Conservation (phyloP, 1,140 invertebrate species). For the Ptiloglossa arizonensis region DNA sequence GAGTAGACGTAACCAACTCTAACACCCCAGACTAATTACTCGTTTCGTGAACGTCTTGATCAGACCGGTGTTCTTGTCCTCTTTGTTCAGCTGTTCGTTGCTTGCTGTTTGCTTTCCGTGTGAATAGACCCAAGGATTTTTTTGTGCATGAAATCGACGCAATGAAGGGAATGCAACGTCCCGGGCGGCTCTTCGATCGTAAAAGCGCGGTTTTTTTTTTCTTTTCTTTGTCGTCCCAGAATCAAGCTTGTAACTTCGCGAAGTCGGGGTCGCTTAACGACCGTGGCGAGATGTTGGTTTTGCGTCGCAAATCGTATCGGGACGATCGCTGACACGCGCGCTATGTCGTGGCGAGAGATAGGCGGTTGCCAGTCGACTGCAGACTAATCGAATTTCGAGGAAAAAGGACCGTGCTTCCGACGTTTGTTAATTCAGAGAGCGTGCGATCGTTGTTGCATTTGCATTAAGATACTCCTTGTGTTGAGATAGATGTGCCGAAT, state of each 20-base stretch:
- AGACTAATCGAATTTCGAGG: background rate
- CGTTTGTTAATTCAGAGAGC: background rate
- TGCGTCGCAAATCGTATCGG: slow-evolving; percentile 2
- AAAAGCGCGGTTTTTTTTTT: background rate
- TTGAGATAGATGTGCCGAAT: too few relatives aligned
- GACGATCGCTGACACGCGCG: background rate
- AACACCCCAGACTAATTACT: background rate
- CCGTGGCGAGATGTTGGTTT: background rate
- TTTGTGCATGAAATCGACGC: background rate
- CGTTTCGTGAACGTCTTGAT: background rate
- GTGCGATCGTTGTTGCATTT: background rate
- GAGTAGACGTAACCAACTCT: background rate
- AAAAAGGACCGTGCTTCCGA: background rate
- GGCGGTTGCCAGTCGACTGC: background rate
- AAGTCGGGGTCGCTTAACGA: background rate
- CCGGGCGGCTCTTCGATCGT: background rate
- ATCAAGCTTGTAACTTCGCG: background rate
- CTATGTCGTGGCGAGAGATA: background rate
- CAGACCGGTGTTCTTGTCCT: background rate
- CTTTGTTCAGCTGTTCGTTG: background rate
- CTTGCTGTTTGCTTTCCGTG: slow-evolving; percentile 39
- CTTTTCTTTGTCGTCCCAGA: too few relatives aligned
- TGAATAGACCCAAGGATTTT: background rate
- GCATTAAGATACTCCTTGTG: too few relatives aligned
- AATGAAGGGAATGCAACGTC: slow-evolving; percentile 11